These are phyloP conservation scores for Hofmannophila pseudospretella DNA, from an alignment of 2,888 invertebrate genomes.

Conservation along the genomic window DNA sequence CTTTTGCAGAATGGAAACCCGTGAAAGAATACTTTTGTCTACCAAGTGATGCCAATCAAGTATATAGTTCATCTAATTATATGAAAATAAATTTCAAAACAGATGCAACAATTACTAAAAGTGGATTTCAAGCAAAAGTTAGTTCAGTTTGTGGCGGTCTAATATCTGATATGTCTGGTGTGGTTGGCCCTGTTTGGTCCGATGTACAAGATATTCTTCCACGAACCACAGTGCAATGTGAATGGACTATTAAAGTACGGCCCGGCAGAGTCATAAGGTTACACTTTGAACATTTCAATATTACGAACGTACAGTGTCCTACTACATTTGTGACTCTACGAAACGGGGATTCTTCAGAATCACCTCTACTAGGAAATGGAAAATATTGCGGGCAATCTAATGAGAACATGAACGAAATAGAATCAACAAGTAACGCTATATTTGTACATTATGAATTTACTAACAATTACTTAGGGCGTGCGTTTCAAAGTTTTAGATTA, in stretches of 20 bases:
- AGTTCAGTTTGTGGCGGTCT: constrained; percentile 84
- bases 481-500: constrained; percentile 58
- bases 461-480: neutral
- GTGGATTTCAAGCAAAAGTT: constrained; percentile 82
- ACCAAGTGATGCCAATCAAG: constrained; percentile 39
- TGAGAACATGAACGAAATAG: constrained; percentile 48
- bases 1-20: constrained; percentile 72
- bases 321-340: constrained; percentile 74
- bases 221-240: constrained; percentile 63
- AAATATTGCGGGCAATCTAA: constrained; percentile 82
- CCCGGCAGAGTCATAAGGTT: constrained; percentile 85
- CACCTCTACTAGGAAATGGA: constrained; percentile 85
- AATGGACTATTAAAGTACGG: constrained; percentile 86
- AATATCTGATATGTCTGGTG: constrained; percentile 76
- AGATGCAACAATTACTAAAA: constrained; percentile 77
- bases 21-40: constrained; percentile 74
- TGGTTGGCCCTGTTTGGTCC: constrained; percentile 48
- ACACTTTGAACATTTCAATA: constrained; percentile 78
- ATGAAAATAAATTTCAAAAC: constrained; percentile 83
- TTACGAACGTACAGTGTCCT: constrained; percentile 64
- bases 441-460: constrained; percentile 34
- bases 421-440: constrained; percentile 80
- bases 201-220: constrained; percentile 24
- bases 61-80: constrained; percentile 60
- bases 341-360: constrained; percentile 84